phyloP scores from a whole-genome alignment of 2,113 vertebrate species.

The Empidonax alnorum region DNA sequence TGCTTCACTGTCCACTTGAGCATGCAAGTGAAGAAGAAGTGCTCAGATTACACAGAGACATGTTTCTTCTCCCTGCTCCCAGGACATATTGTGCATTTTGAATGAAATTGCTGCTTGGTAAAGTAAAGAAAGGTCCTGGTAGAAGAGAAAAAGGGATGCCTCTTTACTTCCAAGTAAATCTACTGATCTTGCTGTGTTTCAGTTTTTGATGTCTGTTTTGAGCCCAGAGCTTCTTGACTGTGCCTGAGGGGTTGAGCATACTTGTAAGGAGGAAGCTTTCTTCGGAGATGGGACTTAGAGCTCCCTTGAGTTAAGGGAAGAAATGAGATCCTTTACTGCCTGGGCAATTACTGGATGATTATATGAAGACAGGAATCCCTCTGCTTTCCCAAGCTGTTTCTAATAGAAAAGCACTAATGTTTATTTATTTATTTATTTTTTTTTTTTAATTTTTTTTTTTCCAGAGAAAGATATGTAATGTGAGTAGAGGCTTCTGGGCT shows the following conservation, averaged over 20 bases:
- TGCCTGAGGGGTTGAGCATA: neutral
- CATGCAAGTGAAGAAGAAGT: neutral
- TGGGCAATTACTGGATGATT: neutral
- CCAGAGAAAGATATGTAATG: rapidly evolving
- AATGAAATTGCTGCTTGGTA: neutral
- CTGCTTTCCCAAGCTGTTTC: neutral
- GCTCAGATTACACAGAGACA: neutral
- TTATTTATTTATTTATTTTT: too few species aligned
- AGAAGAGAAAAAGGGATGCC: neutral
- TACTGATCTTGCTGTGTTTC: neutral
- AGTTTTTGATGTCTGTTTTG: neutral
- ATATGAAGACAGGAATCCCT: neutral
- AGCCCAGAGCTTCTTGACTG: neutral
- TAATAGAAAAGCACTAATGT: neutral
- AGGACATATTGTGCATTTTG: neutral
- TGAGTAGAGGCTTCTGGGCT: neutral
- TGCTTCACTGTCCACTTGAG: neutral
- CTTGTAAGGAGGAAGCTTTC: neutral
- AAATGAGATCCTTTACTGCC: neutral
- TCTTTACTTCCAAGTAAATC: neutral
- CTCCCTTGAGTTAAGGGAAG: neutral
- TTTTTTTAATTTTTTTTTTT: neutral
- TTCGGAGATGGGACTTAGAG: neutral
- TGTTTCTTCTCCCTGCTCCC: neutral
- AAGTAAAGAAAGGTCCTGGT: neutral